A percentile compares a stretch with the other conserved stretches of the same genome.
These are phyloP conservation scores for Nasua narica DNA, from an alignment of 2,797 vertebrate species.

Conservation along the genomic window DNA sequence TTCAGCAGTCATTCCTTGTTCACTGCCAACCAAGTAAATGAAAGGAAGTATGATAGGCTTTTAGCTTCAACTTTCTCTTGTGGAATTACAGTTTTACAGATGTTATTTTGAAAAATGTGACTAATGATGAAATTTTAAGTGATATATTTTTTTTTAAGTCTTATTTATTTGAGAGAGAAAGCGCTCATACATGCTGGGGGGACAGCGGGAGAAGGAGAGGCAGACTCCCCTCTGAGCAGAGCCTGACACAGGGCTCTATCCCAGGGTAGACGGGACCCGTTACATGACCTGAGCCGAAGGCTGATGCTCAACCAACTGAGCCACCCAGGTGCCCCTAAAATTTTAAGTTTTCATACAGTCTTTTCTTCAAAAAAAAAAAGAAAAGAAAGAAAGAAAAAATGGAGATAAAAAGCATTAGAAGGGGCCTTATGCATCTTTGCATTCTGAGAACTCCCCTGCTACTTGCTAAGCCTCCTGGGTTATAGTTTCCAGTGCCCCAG, in stretches of 20 bases:
- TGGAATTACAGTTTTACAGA: background rate
- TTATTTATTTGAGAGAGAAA: background rate
- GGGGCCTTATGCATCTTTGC: background rate
- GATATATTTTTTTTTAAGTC: background rate
- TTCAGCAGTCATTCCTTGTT: background rate
- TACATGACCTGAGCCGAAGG: background rate
- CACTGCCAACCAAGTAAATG: background rate
- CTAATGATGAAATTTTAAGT: constrained; percentile 1
- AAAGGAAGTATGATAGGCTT: background rate
- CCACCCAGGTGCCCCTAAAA: background rate
- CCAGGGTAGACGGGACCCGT: background rate
- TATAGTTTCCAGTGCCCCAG: background rate
- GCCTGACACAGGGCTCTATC: background rate
- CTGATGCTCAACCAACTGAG: background rate
- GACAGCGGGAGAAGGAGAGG: background rate
- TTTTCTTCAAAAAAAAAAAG: background rate
- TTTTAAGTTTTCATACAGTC: background rate
- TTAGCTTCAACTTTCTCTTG: background rate
- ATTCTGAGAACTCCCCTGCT: background rate
- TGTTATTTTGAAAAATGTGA: constrained; percentile 6
- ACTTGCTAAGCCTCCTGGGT: background rate
- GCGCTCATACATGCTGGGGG: background rate
- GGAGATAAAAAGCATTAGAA: background rate
- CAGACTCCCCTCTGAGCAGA: background rate
- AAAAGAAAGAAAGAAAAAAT: background rate